These are phyloP conservation scores for Apantesis nais DNA, from an alignment of 2,888 invertebrate genomes.

Conservation along the genomic window DNA sequence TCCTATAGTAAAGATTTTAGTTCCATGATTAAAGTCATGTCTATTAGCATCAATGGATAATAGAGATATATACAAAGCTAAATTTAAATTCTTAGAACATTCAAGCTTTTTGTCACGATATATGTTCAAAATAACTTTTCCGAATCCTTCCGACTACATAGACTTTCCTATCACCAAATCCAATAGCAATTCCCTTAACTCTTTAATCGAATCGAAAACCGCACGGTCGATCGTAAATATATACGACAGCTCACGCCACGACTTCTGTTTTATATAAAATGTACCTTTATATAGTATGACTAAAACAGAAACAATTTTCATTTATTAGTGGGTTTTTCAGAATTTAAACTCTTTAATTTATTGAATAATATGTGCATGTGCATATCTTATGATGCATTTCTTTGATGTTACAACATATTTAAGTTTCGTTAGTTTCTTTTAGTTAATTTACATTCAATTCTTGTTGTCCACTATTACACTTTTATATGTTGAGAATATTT, in stretches of 20 bases:
- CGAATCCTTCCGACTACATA: neutral
- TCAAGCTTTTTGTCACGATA: neutral
- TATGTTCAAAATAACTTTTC: neutral
- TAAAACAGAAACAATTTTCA: neutral
- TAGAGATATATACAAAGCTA: too few species aligned
- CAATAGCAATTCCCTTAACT: neutral
- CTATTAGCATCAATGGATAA: too few species aligned
- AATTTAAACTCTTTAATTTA: neutral
- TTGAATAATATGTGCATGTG: neutral
- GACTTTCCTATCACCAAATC: neutral
- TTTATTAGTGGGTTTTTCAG: neutral
- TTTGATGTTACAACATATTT: too few species aligned
- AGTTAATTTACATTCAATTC: too few species aligned
- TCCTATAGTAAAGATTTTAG: too few species aligned
- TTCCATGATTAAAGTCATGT: too few species aligned
- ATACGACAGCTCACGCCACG: neutral
- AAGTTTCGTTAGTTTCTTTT: too few species aligned
- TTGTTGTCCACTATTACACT: too few species aligned
- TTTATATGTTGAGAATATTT: too few species aligned
- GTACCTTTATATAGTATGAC: neutral
- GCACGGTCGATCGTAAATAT: neutral
- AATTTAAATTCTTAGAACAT: neutral
- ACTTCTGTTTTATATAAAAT: neutral
- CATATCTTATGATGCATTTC: too few species aligned
- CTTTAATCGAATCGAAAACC: neutral